Evolutionary conservation across 2,888 invertebrate species (phyloP), one percentile per base, ranked within the genome.

Genomic region (Cephus spinipes): DNA sequence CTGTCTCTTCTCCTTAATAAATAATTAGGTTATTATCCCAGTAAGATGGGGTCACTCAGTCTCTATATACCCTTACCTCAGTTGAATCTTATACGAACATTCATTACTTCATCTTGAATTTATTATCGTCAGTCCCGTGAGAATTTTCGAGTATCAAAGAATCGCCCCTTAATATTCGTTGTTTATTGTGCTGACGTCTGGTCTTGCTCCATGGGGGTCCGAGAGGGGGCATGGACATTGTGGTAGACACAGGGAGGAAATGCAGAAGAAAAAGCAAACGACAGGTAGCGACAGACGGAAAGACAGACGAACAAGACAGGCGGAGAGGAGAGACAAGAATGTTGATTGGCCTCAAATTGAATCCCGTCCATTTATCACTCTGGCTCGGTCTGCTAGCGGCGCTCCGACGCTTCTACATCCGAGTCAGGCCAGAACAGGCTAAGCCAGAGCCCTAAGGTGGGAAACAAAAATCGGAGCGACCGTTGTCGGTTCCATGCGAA

Each of bases 261-360:
- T 81, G 84, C 79, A 83, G 81, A 83, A 82, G 85, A 85, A 87
- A 85, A 86, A 84, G 84, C 81, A 83, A 82, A 82, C 81, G 84
- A 84, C 81, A 84, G 79, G 79, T 77, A 79, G 77, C 78, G 76
- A 83, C 81, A 83, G 80, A 80, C 73, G 76, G 76, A 77, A 76
- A 68, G 75, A 81, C 79, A 77, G 73, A 78, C 75, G 77, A 75
- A 79, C 69, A 73, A 77, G 78, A 76, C 76, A 75, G 35, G 77
- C 76, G 69, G 55, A 75, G 76, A 81, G 81, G 79, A 79, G 79
- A 81, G 86, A 89, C 89, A 87, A 87, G 89, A 90, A 90, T 90
- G 90, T 90, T 90, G 90, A 90, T 90, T 90, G 90, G 89, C 85
- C 89, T 87, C 87, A 90, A 90, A 90, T 90, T 90, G 89, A 90